Evolutionary conservation across 2,888 invertebrate genomes (phyloP), one percentile per base, ranked within the genome.

Genomic region (Hypsopygia costalis): DNA sequence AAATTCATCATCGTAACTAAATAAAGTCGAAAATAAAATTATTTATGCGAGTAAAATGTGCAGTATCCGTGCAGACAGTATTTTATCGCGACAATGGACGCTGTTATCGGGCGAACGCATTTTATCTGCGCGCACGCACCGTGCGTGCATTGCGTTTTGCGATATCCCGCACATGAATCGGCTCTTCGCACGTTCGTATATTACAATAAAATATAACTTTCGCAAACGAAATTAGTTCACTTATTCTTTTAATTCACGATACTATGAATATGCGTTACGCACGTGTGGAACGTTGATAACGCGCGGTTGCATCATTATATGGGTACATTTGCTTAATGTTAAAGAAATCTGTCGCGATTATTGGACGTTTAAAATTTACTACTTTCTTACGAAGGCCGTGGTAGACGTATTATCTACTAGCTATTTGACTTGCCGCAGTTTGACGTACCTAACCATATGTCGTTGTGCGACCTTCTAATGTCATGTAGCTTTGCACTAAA

Each of bases 181-280:
- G 53, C 57, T 62, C 5, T n/a, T 16, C 32, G 41, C 46, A 53
- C 50, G 55, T 49, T 55, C 49, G 48, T 47, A 52, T 58, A 58
- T 81, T 82, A 75, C 80, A 78, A 67, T 72, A 67, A 70, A 65
- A 51, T 47, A 57, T 51, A 59, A 81, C 76, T 85, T 88, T 86
- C 82, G 87, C 85, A 82, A 86, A 79, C 72, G 51, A 63, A 67
- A 62, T 64, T 62, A 72, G 68, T 63, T 56, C 16, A 16, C 16
- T 4, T 4, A 16, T 16, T 16, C 67, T 60, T 62, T 58, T 67
- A 70, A 73, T 73, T 69, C 61, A 69, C 62, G 69, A 77, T 74
- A 87, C 85, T 83, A 83, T 77, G 73, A 61, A 85, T 44, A 63
- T 76, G 85, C 83, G 81, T 82, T 66, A 83, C 81, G 82, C 83